A percentile compares a stretch with the other conserved stretches of the same genome.
These are phyloP conservation scores for Daktulosphaira vitifoliae DNA, from an alignment of 1,140 invertebrate genomes.

Conservation along the genomic window DNA sequence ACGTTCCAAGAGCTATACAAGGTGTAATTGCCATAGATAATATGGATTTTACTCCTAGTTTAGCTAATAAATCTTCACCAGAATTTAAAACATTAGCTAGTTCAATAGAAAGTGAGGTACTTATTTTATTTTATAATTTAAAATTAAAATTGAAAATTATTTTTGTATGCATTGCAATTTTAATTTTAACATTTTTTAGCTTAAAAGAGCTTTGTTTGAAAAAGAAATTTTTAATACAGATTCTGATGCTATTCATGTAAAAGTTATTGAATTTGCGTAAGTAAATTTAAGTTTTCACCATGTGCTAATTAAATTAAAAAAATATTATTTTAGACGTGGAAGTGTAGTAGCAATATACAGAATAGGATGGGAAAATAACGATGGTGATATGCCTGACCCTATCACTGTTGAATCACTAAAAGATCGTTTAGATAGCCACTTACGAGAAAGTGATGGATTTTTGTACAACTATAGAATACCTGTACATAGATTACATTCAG, in stretches of 20 bases:
- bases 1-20: conserved; percentile 54
- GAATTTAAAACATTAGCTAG: conserved; percentile 52
- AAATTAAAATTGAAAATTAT: too few relatives aligned
- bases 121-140: conserved; percentile 35
- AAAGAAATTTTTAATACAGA: not conserved
- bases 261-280: conserved; percentile 19
- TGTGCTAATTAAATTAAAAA: not conserved
- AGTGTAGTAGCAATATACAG: conserved; percentile 55
- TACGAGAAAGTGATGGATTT: conserved; percentile 47
- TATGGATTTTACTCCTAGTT: conserved; percentile 50
- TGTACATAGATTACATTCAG: conserved; percentile 45
- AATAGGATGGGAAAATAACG: conserved; percentile 52
- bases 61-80: conserved; percentile 52
- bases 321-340: conserved; percentile 49
- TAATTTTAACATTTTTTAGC: too few relatives aligned
- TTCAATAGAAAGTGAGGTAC: conserved; percentile 52
- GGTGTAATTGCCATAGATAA: conserved; percentile 58
- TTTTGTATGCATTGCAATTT: too few relatives aligned
- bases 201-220: conserved; percentile 1
- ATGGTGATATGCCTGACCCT: conserved; percentile 46
- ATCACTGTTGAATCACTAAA: conserved; percentile 47
- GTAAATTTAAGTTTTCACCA: not conserved
- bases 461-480: conserved; percentile 50
- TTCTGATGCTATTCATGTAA: not conserved
- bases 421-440: conserved; percentile 45